These are phyloP conservation scores for Dryobates pubescens DNA, from an alignment of 2,797 vertebrate species.

Conservation along the genomic window DNA sequence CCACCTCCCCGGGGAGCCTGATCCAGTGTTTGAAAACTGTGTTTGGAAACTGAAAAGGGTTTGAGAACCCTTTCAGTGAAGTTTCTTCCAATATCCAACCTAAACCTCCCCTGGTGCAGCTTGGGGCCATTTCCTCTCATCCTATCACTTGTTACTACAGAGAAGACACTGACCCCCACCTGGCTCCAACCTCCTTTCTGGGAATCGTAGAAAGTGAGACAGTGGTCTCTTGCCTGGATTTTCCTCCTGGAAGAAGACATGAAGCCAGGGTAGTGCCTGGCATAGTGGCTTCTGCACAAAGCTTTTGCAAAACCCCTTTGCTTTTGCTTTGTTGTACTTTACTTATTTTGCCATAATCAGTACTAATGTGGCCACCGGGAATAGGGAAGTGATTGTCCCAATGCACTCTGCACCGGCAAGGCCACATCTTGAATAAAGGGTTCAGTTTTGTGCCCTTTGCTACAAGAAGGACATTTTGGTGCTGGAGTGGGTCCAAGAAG, in stretches of 20 bases:
- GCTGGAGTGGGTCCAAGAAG: background rate
- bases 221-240: too few species aligned
- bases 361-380: background rate
- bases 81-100: too few species aligned
- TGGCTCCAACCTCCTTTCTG: too few species aligned
- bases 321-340: background rate
- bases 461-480: background rate
- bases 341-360: background rate
- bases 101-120: too few species aligned
- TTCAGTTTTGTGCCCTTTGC: background rate
- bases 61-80: too few species aligned
- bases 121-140: too few species aligned
- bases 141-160: too few species aligned
- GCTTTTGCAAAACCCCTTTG: background rate
- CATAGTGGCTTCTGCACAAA: rapidly evolving
- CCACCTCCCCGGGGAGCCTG: too few species aligned
- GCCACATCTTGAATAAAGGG: background rate
- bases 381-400: background rate
- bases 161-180: too few species aligned
- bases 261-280: background rate
- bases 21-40: too few species aligned
- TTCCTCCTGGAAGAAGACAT: background rate
- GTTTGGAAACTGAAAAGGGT: too few species aligned
- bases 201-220: background rate
- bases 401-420: background rate